These are phyloP conservation scores for Tangara arthus DNA, from an alignment of 2,797 vertebrate genomes.

Conservation along the genomic window DNA sequence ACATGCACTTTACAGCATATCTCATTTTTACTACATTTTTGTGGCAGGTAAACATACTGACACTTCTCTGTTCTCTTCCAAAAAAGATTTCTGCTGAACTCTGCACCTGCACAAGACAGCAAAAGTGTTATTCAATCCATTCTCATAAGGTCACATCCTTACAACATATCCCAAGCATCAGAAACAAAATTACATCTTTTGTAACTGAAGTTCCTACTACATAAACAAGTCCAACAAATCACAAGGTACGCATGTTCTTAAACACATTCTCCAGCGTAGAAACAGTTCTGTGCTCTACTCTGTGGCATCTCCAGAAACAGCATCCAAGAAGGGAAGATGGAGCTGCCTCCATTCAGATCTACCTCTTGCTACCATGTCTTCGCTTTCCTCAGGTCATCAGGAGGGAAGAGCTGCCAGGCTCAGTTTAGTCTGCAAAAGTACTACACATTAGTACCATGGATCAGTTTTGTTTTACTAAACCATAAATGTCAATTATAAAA, in stretches of 20 bases:
- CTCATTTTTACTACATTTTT: neutral
- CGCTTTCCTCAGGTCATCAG: neutral
- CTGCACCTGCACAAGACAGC: neutral
- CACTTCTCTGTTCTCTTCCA: neutral
- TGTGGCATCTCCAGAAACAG: neutral
- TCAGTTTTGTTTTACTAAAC: neutral
- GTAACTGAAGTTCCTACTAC: neutral
- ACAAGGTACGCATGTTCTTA: neutral
- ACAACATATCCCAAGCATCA: neutral
- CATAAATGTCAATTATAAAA: neutral
- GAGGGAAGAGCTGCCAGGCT: neutral
- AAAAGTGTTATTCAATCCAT: neutral
- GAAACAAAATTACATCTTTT: neutral
- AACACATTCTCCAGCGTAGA: neutral
- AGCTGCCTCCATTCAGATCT: neutral
- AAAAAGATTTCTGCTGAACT: neutral
- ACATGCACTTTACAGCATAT: neutral
- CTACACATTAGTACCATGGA: rapidly evolving
- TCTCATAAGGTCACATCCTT: neutral
- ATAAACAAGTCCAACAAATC: neutral
- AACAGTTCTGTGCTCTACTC: neutral
- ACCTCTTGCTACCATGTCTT: rapidly evolving
- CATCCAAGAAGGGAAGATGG: neutral
- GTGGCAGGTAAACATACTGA: neutral
- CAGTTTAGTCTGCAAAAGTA: neutral